Evolutionary conservation across 2,113 vertebrate species (phyloP).

Genomic region (Dipodomys merriami): DNA sequence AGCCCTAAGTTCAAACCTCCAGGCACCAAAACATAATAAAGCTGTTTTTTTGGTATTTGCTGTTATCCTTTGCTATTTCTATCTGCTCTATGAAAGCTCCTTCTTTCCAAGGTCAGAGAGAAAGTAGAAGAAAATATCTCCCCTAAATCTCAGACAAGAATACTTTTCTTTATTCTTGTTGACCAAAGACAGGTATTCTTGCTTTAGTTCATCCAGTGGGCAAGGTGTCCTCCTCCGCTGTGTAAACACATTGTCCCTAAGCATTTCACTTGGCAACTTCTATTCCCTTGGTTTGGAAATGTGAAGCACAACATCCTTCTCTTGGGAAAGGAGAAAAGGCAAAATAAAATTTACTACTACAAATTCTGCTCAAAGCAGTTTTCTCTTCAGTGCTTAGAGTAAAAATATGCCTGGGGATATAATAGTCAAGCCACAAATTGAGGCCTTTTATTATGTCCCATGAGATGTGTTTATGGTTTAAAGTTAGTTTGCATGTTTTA

Average conservation of each 20-base stretch:
- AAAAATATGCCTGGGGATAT: rapidly evolving
- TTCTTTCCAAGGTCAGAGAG: too few relatives aligned
- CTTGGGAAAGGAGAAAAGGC: not conserved
- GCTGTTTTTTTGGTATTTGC: not conserved
- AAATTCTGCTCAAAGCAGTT: not conserved
- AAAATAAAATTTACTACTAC: not conserved
- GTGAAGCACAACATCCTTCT: not conserved
- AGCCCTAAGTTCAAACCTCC: too few relatives aligned
- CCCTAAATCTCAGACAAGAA: too few relatives aligned
- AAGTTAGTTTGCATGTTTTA: not conserved
- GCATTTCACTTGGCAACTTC: not conserved
- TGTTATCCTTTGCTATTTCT: not conserved
- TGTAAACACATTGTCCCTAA: rapidly evolving
- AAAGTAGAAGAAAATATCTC: too few relatives aligned
- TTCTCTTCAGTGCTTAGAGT: not conserved
- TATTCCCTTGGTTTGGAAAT: not conserved
- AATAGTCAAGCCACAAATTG: not conserved
- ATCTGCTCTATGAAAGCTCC: too few relatives aligned
- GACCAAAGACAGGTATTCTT: not conserved
- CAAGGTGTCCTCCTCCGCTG: not conserved
- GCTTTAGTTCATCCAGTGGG: not conserved
- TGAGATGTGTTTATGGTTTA: not conserved
- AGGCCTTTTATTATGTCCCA: not conserved
- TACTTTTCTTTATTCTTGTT: not conserved
- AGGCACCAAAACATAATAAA: too few relatives aligned